Evolutionary conservation across 2,113 vertebrate genomes (phyloP).

Genomic region (Turdus rufiventris): DNA sequence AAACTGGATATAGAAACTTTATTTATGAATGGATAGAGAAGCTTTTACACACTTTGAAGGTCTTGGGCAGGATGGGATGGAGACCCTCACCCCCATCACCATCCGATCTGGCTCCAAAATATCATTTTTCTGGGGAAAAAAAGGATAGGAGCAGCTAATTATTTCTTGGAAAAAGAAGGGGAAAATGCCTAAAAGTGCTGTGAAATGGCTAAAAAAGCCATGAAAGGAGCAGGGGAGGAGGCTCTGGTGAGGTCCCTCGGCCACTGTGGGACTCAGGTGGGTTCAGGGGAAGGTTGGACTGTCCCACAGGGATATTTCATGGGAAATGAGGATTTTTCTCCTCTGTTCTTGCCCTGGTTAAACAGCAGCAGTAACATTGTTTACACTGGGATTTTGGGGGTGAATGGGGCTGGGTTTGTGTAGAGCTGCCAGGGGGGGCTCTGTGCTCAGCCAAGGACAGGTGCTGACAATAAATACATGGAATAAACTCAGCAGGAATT

Average conservation of each 20-base stretch:
- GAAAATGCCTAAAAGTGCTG: not conserved
- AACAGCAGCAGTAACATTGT: not conserved
- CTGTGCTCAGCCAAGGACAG: fast-evolving
- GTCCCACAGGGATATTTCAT: not conserved
- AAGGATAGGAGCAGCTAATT: not conserved
- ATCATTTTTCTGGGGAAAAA: not conserved
- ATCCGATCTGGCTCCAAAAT: not conserved
- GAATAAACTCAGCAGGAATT: not conserved
- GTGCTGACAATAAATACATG: not conserved
- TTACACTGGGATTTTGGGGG: not conserved
- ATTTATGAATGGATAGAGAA: not conserved
- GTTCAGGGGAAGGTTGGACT: not conserved
- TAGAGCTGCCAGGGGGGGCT: fast-evolving
- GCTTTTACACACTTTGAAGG: not conserved
- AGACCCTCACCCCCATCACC: not conserved
- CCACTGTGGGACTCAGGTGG: fast-evolving
- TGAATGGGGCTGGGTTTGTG: not conserved
- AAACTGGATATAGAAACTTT: not conserved
- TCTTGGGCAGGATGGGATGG: not conserved
- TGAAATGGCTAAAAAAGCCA: not conserved
- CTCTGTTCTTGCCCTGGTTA: not conserved
- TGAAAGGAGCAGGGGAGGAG: not conserved
- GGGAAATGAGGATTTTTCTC: not conserved
- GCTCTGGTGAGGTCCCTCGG: not conserved
- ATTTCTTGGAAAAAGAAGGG: not conserved